Evolutionary conservation across 2,888 invertebrate species (phyloP), one percentile per base, ranked within the genome.

Genomic region (Galerucella pusilla): DNA sequence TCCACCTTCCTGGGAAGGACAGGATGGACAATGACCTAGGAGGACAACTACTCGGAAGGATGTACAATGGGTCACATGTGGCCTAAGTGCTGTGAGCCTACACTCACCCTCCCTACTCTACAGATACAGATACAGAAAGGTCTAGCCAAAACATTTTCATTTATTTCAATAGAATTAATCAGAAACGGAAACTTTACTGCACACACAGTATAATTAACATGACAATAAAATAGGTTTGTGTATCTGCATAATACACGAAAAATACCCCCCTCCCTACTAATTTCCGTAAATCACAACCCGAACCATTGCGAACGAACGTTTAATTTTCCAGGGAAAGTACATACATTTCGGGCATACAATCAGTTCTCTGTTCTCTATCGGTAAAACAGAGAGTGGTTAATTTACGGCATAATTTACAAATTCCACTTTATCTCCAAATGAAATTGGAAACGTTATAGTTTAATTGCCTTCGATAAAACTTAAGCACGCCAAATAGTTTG

Each of bases 401-500:
- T 82, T 81, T 76, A 78, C 80, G 78, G 80, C 76, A 78, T 79
- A 81, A 80, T 81, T 83, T 80, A 83, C 83, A 83, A 83, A 83
- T 83, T 81, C 80, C 79, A 80, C 81, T 84, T 84, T 83, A 84
- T 81, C 80, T 80, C 81, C 76, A 80, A 83, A 81, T 81, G 83
- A 85, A 85, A 85, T 85, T 85, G 84, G 84, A 84, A 84, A 84
- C 81, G 84, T 82, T 84, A 85, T 85, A 85, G 85, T 86, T 85
- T 85, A 85, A 86, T 86, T 85, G 83, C 83, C 83, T 83, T 82
- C 83, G 84, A 85, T 85, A 85, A 86, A 85, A 86, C 82, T 85
- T 84, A 84, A 85, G 84, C 81, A 82, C 81, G 82, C 80, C 76
- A 80, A 80, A 81, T 82, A 82, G 81, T 42, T 82, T 80, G 74